phyloP scores from a whole-genome alignment of 1,140 invertebrate genomes.

The Bombus haemorrhoidalis region DNA sequence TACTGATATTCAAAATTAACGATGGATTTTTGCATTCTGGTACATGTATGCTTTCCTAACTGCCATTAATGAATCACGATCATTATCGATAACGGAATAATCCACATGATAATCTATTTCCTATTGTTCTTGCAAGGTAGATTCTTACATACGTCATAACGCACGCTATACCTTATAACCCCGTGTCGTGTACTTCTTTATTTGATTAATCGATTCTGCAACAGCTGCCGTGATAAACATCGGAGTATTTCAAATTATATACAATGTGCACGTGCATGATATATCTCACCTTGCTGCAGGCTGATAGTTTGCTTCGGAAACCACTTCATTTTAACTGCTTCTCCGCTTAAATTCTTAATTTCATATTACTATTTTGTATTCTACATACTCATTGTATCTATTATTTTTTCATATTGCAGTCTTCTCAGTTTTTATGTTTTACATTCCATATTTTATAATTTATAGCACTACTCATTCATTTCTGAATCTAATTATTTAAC shows the following conservation, averaged over 20 bases:
- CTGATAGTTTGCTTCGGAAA: background rate
- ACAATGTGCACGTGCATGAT: background rate
- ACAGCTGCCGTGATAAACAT: constrained; percentile 1
- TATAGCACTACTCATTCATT: no score
- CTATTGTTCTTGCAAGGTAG: background rate
- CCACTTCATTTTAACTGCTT: background rate
- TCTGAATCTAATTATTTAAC: no score
- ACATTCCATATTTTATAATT: no score
- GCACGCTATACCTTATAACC: background rate
- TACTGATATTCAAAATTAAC: background rate
- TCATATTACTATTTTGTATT: no score
- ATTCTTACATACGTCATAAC: constrained; percentile 1
- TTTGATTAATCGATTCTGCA: constrained; percentile 20
- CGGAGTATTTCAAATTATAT: no score
- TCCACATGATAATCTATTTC: background rate
- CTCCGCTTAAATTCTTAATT: background rate
- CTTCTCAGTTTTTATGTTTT: no score
- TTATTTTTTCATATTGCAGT: background rate
- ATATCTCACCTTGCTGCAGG: background rate
- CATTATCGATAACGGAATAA: background rate
- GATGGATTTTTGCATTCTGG: background rate
- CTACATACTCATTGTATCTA: background rate
- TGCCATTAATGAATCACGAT: background rate
- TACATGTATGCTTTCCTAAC: background rate
- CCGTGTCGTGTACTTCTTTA: background rate